Base-by-base conservation (phyloP, 1,140 invertebrate species). In the Nilaparvata lugens region DNA sequence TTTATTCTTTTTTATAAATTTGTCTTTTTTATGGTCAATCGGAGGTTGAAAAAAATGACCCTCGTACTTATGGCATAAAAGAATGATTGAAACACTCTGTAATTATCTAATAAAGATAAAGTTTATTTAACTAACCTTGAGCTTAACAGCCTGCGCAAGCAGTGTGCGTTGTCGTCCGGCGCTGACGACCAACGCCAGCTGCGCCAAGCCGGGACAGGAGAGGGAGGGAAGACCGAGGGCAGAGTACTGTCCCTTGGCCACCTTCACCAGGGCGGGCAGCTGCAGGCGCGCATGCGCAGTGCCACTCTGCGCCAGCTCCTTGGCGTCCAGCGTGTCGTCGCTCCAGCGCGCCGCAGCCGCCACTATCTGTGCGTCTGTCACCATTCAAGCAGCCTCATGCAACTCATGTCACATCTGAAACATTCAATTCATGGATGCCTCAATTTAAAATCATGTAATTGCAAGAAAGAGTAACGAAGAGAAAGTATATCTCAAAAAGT, bases 161-260 rank as follows among this genome's bases (percentile, higher is more conserved):
- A 95, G 88, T 71, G 94, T 93, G 63, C 88, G 83, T 58, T 86
- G 80, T 56, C 87, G 84, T 52, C 91, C 91, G 2, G 87, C 86
- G 21, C 88, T 90, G 48, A 93, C 79, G 19, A 96, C 81, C 13
- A 95, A 75, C 4, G 91, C 87, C 2, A 89, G 91, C 64, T 88
- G 88, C 68, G 92, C 87, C 42, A 93, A 77, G 45, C 87, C 85
- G 0, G 90, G 89, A 62, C 85, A 88, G 16, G 89, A 88, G 18
- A 92, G 73, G 0, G 89, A 89, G 5, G 91, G 89, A 16, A 91
- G 88, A 4, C 92, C 92, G 13, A 95, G 79, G 23, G 87, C 87
- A 57, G 89, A 85, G 76, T 94, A 95, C 71, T 94, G 91, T 57
- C 93, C 93, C 75, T 95, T 93, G 60, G 90, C 86, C 65, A 96